These are phyloP conservation scores for Plusia festucae DNA, from an alignment of 2,888 invertebrate species.

Conservation along the genomic window DNA sequence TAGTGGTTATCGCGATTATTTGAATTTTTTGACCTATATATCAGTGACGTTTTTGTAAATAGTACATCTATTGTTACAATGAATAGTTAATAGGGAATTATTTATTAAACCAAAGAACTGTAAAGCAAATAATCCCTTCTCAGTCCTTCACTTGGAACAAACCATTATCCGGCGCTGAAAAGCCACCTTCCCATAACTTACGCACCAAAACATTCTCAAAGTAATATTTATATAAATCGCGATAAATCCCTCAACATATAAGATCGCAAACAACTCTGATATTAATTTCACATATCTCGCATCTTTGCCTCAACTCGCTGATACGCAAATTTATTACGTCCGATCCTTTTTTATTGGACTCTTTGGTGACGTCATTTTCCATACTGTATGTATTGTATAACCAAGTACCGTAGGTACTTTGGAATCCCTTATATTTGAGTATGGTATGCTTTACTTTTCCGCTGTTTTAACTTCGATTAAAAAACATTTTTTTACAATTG, in stretches of 20 bases:
- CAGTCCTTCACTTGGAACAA: conserved; percentile 7
- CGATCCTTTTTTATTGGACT: conserved; percentile 56
- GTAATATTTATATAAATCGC: conserved; percentile 60
- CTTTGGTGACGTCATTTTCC: conserved; percentile 54
- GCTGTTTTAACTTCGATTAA: no score
- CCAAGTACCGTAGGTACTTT: background rate
- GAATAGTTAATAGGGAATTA: no score
- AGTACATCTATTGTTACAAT: no score
- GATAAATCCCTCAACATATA: conserved; percentile 65
- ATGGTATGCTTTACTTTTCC: no score
- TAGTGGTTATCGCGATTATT: no score
- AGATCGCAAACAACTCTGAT: conserved; percentile 63
- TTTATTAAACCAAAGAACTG: no score
- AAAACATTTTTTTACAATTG: no score
- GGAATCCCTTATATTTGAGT: background rate
- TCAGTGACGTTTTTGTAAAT: no score
- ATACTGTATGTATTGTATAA: conserved; percentile 1
- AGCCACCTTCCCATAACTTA: conserved; percentile 47
- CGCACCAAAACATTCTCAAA: conserved; percentile 51
- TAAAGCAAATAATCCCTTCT: background rate
- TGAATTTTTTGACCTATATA: no score
- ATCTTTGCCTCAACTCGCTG: conserved; percentile 59
- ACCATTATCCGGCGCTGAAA: conserved; percentile 22
- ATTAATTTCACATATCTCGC: conserved; percentile 70
- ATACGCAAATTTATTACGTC: conserved; percentile 74